phyloP scores from a whole-genome alignment of 2,888 invertebrate genomes.

The Rutpela maculata region DNA sequence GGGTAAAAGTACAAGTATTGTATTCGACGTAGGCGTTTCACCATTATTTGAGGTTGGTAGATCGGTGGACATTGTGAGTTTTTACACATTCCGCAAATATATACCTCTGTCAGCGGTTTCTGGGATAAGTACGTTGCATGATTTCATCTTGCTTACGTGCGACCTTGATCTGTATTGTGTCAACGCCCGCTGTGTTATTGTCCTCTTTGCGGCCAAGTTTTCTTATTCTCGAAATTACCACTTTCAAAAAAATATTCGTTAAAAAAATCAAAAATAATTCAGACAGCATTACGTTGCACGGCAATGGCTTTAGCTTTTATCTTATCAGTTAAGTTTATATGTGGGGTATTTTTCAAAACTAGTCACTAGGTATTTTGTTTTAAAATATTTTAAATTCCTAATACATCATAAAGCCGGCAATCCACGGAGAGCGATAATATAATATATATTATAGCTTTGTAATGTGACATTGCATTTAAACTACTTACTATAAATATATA shows the following conservation, averaged over 20 bases:
- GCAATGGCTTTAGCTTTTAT: not conserved
- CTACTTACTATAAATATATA: too few species aligned
- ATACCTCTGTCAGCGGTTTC: constrained; percentile 7
- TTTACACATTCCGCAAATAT: not conserved
- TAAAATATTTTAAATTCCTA: too few species aligned
- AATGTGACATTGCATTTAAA: too few species aligned
- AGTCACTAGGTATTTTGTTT: too few species aligned
- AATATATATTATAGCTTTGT: too few species aligned
- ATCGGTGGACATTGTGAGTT: not conserved
- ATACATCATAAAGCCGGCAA: too few species aligned
- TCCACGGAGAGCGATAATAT: too few species aligned
- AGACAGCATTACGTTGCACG: not conserved
- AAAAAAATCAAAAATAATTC: not conserved
- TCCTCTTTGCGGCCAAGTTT: not conserved
- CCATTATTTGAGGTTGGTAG: not conserved
- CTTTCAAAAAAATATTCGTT: not conserved
- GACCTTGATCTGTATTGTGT: constrained; percentile 7
- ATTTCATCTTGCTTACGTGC: constrained; percentile 4
- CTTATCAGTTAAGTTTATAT: not conserved
- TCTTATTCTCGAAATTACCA: not conserved
- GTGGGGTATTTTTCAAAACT: too few species aligned
- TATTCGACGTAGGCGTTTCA: constrained; percentile 2
- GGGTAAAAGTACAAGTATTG: not conserved
- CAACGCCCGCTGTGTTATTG: not conserved
- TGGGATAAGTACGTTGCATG: not conserved